These are phyloP conservation scores for Tetheella fluctuosa DNA, from an alignment of 2,888 invertebrate genomes.

Conservation along the genomic window DNA sequence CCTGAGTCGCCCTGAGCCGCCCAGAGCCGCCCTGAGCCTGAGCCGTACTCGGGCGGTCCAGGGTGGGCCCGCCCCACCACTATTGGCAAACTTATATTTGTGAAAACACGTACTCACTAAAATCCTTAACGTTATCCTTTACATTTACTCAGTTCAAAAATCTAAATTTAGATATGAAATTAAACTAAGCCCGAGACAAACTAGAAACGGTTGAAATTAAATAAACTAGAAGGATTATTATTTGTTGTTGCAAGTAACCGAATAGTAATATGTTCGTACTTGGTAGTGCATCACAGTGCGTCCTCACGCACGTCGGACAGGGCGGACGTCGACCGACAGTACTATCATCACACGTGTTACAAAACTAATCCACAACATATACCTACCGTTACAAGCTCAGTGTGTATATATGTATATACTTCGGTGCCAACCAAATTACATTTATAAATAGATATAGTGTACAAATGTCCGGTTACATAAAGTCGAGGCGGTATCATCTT, in stretches of 20 bases:
- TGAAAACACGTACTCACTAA: slow-evolving; percentile 53
- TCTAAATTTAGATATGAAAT: slow-evolving; percentile 11
- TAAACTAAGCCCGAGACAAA: slow-evolving; percentile 16
- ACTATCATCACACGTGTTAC: background rate
- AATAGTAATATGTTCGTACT: background rate
- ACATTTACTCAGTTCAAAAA: slow-evolving; percentile 56
- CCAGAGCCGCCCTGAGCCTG: background rate
- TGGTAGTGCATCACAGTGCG: too few species aligned
- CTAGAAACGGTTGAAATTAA: slow-evolving; percentile 13
- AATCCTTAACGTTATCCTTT: slow-evolving; percentile 51
- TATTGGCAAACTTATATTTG: slow-evolving; percentile 41
- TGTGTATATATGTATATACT: background rate
- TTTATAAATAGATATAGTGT: background rate
- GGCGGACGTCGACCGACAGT: background rate
- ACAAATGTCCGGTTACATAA: slow-evolving; percentile 1
- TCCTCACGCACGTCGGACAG: too few species aligned
- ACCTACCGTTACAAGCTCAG: slow-evolving; percentile 3
- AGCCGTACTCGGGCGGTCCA: background rate
- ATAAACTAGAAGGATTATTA: background rate
- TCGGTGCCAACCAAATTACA: slow-evolving; percentile 1
- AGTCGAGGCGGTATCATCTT: slow-evolving; percentile 13
- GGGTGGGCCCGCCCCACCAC: background rate
- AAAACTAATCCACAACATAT: background rate
- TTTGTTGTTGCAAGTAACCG: background rate
- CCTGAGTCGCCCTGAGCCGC: slow-evolving; percentile 23